Base-by-base conservation (phyloP, 2,888 invertebrate genomes). In the Aporophyla lueneburgensis region DNA sequence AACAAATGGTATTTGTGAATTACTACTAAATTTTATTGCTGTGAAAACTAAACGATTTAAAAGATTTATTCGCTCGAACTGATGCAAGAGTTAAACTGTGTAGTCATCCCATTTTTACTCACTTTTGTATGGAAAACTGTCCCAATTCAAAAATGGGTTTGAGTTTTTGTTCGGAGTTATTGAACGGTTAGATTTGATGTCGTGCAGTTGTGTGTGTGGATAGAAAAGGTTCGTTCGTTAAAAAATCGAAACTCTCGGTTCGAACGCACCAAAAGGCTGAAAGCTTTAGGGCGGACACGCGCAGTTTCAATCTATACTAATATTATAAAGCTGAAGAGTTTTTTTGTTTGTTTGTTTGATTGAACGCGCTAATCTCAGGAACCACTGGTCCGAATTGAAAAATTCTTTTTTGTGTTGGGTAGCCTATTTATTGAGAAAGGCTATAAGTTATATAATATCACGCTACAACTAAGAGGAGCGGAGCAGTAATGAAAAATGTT, bases 31-130 rank as follows among this genome's bases (percentile, higher is more conserved):
- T n/a, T 46, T 59, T 9, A 27, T 49, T 14, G 24, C 21, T 51
- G 5, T 27, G 49, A 51, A 80, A 58, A 67, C n/a, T 58, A 53
- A 80, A 74, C 40, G 63, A 63, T 68, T 74, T 73, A 66, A 62
- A 51, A 51, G 63, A 33, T 68, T n/a, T 59, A 72, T 66, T 71
- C 14, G 51, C 12, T 46, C 40, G 40, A 63, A 51, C 43, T 63
- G 63, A 74, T 63, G 59, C 59, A 69, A 80, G 46, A 54, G 65
- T 74, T 65, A 27, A 73, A 24, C 70, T 24, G 33, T 49, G 46
- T 27, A 61, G 66, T 67, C 21, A n/a, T 61, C 33, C 51, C 43
- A 81, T 80, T 80, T 80, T 75, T 21, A 16, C 9, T 24, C 24
- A 61, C 76, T 70, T 70, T 66, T 75, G 33, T 59, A 63, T 33